A percentile compares a stretch with the other conserved stretches of the same genome.
phyloP scores from a whole-genome alignment of 2,888 invertebrate species.

The Unio pictorum region DNA sequence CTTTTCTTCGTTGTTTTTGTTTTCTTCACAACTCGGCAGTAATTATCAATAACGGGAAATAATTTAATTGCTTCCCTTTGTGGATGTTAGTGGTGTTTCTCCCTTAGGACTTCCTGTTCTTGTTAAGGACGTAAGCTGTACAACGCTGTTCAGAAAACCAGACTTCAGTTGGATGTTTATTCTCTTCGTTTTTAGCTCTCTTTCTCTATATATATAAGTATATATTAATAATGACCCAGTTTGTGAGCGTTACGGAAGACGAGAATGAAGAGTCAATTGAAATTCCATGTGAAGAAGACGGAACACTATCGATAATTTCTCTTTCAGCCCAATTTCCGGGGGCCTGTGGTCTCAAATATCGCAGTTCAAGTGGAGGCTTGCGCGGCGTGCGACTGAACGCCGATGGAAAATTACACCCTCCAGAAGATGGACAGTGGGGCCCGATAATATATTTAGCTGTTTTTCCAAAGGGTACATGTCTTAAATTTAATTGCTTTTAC shows the following conservation, averaged over 20 bases:
- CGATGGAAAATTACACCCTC: conserved; percentile 92
- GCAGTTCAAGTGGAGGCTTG: conserved; percentile 79
- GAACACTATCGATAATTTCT: conserved; percentile 90
- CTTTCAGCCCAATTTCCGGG: conserved; percentile 97
- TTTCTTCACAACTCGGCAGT: too few relatives aligned
- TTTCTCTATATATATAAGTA: too few relatives aligned
- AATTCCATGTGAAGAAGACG: conserved; percentile 94
- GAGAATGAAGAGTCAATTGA: conserved; percentile 95
- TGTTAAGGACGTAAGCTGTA: too few relatives aligned
- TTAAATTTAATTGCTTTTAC: too few relatives aligned
- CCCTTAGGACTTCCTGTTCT: too few relatives aligned
- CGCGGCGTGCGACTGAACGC: conserved; percentile 78
- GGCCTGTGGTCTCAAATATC: conserved; percentile 96
- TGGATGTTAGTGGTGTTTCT: too few relatives aligned
- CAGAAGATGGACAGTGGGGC: conserved; percentile 82
- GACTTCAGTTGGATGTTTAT: too few relatives aligned
- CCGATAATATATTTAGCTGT: conserved; percentile 79
- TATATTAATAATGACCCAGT: conserved; percentile 67
- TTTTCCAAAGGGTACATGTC: conserved; percentile 73
- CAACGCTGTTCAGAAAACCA: too few relatives aligned
- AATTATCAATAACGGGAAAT: too few relatives aligned
- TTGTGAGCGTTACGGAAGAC: conserved; percentile 94
- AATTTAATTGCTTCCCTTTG: too few relatives aligned
- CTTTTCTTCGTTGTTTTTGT: too few relatives aligned
- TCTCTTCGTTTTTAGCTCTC: too few relatives aligned